Evolutionary conservation across 2,113 vertebrate species (phyloP), one percentile per base, ranked within the genome.

Genomic region (Clarias macrocephalus): DNA sequence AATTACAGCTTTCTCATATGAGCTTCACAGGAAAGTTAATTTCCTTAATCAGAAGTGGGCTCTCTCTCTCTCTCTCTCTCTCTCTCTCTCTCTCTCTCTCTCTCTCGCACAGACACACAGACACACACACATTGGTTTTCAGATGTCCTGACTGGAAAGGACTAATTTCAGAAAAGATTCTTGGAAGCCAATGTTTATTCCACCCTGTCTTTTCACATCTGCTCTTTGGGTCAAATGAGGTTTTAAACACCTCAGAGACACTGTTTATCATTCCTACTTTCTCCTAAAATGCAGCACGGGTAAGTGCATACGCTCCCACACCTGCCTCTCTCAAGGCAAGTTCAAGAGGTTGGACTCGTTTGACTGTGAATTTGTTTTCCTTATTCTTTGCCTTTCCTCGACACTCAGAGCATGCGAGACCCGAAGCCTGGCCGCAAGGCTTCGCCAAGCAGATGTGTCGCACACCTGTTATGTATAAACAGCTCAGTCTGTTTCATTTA

Each of bases 241-340:
- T 87, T 89, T 87, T 83, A 87, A 89, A 89, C 84, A 88, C 83
- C 70, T 86, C 73, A 79, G 18, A 80, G 83, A 63, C 63, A 89
- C 60, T 70, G 65, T 85, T 82, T 88, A 86, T 85, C 89, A 77
- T 68, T 76, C 86, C 63, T 13, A 33, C 65, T 62, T 82, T 82
- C 80, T 83, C 70, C 56, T 86, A 88, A 88, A 89, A 73, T 80
- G 48, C 70, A 89, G 77, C 72, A 56, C 2, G 28, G 72, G 60
- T 85, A 89, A 80, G 68, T 80, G 23, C 85, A 89, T 60, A 75
- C 73, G 75, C 75, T 80, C 59, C 56, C 57, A 48, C 23, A 77
- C 66, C 91, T 92, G 91, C 72, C 92, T 90, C 90, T 91, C 88
- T 91, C 87, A 91, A 76, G 75, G 54, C 33, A 33, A 85, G 79